These are phyloP conservation scores for Esox niger DNA, from an alignment of 2,113 vertebrate species.

Conservation along the genomic window DNA sequence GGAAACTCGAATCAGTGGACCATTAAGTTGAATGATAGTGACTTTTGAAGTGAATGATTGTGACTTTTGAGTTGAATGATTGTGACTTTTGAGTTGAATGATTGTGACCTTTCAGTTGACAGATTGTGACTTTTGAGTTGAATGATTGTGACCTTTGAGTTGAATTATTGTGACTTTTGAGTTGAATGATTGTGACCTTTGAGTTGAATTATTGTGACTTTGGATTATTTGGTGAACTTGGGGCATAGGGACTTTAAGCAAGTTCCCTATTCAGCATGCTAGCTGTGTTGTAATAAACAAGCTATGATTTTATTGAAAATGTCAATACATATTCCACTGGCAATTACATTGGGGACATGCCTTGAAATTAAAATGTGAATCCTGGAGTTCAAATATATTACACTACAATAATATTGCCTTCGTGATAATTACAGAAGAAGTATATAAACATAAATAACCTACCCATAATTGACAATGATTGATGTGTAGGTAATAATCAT, in stretches of 20 bases:
- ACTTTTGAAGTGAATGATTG: no score
- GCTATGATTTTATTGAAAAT: slow-evolving; percentile 12
- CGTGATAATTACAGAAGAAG: no score
- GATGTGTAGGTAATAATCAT: no score
- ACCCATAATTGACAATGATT: no score
- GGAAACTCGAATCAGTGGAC: slow-evolving; percentile 23
- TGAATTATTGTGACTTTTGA: slow-evolving; percentile 23
- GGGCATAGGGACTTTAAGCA: slow-evolving; percentile 17
- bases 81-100: slow-evolving; percentile 23
- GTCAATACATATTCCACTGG: not conserved
- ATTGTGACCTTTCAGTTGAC: no score
- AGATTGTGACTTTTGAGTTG: slow-evolving; percentile 21
- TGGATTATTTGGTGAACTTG: slow-evolving; percentile 19
- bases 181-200: slow-evolving; percentile 12
- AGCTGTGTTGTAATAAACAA: slow-evolving; percentile 1
- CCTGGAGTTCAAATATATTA: no score
- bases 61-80: slow-evolving; percentile 26
- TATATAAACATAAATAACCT: no score
- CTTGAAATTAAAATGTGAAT: not conserved
- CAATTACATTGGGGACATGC: not conserved
- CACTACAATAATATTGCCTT: no score
- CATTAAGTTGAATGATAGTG: slow-evolving; percentile 6
- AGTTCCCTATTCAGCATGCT: slow-evolving; percentile 17
- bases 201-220: slow-evolving; percentile 26
- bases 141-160: slow-evolving; percentile 29